Evolutionary conservation across 2,888 invertebrate species (phyloP).

Genomic region (Drosophila paracracens): DNA sequence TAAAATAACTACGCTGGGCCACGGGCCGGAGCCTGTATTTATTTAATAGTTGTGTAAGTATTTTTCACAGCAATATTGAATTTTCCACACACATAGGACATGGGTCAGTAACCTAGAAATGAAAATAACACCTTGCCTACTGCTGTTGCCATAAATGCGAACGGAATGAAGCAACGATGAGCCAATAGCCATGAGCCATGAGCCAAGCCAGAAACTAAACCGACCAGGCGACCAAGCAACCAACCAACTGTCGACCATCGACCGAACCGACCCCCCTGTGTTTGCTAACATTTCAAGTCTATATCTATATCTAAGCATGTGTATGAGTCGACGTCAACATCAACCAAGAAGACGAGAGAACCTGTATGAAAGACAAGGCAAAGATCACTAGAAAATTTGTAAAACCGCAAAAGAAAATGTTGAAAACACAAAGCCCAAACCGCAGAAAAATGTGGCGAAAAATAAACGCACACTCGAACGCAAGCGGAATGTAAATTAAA

Average conservation of each 20-base stretch:
- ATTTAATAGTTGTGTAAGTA: conserved; percentile 77
- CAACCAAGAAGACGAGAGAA: conserved; percentile 60
- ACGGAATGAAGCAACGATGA: conserved; percentile 60
- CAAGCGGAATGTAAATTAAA: conserved; percentile 70
- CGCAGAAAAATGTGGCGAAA: conserved; percentile 67
- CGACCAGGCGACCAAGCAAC: conserved; percentile 51
- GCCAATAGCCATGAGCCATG: conserved; percentile 34
- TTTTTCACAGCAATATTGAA: conserved; percentile 80
- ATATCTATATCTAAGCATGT: conserved; percentile 77
- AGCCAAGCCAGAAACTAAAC: conserved; percentile 50
- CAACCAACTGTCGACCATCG: conserved; percentile 41
- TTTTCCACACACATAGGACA: conserved; percentile 81
- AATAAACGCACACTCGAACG: conserved; percentile 24
- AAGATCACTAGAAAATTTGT: conserved; percentile 74
- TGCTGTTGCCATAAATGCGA: conserved; percentile 71
- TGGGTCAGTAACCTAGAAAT: conserved; percentile 81
- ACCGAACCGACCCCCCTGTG: conserved; percentile 62
- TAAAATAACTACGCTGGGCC: conserved; percentile 41
- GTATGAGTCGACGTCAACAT: conserved; percentile 57
- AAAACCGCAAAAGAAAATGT: conserved; percentile 75
- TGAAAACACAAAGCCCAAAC: conserved; percentile 68
- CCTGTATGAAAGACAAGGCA: conserved; percentile 72
- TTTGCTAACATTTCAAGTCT: conserved; percentile 70
- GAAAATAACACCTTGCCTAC: conserved; percentile 77
- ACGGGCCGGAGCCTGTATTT: conserved; percentile 59